These are phyloP conservation scores for Echinarachnius parma DNA, from an alignment of 53 echinoderm and acorn worm species.

Conservation along the genomic window DNA sequence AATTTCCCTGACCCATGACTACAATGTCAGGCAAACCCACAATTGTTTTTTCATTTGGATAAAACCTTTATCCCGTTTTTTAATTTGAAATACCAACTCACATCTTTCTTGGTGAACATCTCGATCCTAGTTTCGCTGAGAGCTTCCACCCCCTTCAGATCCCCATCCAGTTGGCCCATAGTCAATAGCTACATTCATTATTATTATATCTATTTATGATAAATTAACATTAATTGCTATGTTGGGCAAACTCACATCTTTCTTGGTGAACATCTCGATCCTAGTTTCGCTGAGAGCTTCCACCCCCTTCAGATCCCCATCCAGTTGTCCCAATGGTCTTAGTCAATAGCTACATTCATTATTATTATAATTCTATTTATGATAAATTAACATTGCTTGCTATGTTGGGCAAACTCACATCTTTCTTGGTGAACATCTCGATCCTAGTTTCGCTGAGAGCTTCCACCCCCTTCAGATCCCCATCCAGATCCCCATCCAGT, in stretches of 20 bases:
- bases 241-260: constrained; percentile 69
- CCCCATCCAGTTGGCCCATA: constrained; percentile 79
- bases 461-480: constrained; percentile 87
- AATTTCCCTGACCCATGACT: too few species aligned
- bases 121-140: constrained; percentile 86
- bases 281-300: constrained; percentile 90
- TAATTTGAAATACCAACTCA: too few species aligned
- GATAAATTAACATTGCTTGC: too few species aligned
- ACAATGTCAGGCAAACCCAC: too few species aligned
- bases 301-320: constrained; percentile 85
- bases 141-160: constrained; percentile 89
- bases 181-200: constrained; percentile 90
- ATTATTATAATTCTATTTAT: too few species aligned
- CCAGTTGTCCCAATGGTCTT: constrained; percentile 83
- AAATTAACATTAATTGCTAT: too few species aligned
- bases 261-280: constrained; percentile 79
- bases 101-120: constrained; percentile 84
- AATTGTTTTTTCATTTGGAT: too few species aligned
- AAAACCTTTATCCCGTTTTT: too few species aligned
- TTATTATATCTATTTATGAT: too few species aligned
- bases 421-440: constrained; percentile 84
- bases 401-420: constrained; percentile 61
- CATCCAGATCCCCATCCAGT: too few species aligned
- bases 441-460: constrained; percentile 86
- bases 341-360: constrained; percentile 79